These are phyloP conservation scores for Sarotherodon lohbergeri DNA, from an alignment of 2,113 vertebrate genomes.

Conservation along the genomic window DNA sequence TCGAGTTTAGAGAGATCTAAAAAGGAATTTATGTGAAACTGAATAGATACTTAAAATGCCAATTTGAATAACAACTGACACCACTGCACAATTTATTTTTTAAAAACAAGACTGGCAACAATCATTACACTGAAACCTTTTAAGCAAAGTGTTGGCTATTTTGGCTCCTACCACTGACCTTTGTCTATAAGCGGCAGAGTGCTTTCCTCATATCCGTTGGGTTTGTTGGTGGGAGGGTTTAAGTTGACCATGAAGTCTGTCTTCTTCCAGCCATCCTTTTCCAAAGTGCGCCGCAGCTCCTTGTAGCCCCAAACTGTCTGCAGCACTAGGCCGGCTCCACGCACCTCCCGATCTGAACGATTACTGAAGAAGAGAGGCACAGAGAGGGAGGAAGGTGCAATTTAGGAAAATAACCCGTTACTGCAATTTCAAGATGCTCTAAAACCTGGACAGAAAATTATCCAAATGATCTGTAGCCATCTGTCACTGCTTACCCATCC, in stretches of 20 bases:
- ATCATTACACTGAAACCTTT: background rate
- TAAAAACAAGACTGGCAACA: background rate
- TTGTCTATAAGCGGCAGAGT: constrained; percentile 90
- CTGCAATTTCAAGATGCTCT: accelerated
- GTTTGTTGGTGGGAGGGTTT: constrained; percentile 75
- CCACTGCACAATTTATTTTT: accelerated
- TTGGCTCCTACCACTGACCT: constrained; percentile 48
- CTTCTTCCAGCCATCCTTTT: constrained; percentile 98
- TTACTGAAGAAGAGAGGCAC: constrained; percentile 32
- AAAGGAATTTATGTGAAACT: background rate
- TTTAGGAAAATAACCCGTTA: background rate
- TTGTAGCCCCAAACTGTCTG: constrained; percentile 94
- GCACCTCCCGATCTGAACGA: constrained; percentile 91
- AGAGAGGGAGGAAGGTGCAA: background rate
- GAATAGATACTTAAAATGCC: background rate
- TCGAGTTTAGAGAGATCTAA: background rate
- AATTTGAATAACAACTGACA: background rate
- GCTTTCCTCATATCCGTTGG: constrained; percentile 89
- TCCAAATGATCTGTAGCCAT: accelerated
- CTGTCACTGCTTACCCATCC: constrained; percentile 72
- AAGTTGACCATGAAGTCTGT: constrained; percentile 89
- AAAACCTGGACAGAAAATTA: background rate
- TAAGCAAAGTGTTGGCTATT: background rate
- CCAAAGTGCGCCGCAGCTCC: constrained; percentile 87
- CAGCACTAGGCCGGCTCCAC: constrained; percentile 84